A percentile compares a stretch with the other conserved stretches of the same genome.
phyloP scores from a whole-genome alignment of 2,888 invertebrate genomes.

The Leptarthrus brevirostris region DNA sequence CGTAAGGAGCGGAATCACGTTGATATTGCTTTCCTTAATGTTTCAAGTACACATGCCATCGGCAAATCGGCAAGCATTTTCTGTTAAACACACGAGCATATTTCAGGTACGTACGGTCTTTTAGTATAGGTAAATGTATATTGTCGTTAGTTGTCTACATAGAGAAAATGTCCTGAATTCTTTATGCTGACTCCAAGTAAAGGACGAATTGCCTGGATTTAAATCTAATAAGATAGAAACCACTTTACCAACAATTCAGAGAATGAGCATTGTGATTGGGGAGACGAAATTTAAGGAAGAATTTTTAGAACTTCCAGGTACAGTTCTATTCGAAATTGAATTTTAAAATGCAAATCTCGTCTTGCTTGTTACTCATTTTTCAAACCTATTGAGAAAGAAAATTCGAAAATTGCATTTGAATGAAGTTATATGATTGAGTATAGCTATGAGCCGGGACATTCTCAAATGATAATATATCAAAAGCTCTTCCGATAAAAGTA shows the following conservation, averaged over 20 bases:
- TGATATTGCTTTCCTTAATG: constrained; percentile 13
- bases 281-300: neutral
- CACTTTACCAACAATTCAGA: neutral
- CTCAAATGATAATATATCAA: too few relatives aligned
- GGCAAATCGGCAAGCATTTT: constrained; percentile 29
- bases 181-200: neutral
- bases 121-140: too few relatives aligned
- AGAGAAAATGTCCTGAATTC: neutral
- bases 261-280: neutral
- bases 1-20: neutral
- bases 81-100: constrained; percentile 14
- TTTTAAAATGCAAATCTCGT: neutral
- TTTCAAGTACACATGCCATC: constrained; percentile 19
- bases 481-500: too few relatives aligned
- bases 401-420: too few relatives aligned
- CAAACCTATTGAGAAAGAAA: neutral
- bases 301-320: neutral
- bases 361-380: neutral
- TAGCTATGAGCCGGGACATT: too few relatives aligned
- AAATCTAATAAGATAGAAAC: neutral
- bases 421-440: too few relatives aligned
- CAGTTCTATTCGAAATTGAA: neutral
- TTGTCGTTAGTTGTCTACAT: neutral
- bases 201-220: neutral
- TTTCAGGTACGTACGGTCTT: constrained; percentile 18